Percentiles rank a stretch among this genome's conserved stretches.
Conservation (phyloP, 2,113 vertebrate genomes). For the Pogona vitticeps region DNA sequence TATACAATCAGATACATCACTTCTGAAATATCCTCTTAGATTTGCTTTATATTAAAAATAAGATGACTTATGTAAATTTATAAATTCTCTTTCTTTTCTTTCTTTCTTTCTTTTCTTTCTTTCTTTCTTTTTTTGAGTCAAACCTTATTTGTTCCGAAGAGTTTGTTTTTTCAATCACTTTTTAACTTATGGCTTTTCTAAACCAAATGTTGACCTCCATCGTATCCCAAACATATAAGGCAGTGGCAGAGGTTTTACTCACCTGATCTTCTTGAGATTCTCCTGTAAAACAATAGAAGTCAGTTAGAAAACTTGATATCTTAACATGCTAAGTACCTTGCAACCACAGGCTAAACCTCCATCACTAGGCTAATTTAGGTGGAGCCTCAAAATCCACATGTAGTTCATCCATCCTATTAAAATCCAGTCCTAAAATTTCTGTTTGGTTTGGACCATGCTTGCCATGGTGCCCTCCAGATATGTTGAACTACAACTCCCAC, state of each 20-base stretch:
- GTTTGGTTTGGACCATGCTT: background rate
- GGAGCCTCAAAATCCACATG: background rate
- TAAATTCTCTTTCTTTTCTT: too few relatives aligned
- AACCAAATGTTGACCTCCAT: background rate
- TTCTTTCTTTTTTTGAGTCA: background rate
- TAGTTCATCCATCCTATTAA: background rate
- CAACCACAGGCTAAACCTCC: conserved; percentile 10
- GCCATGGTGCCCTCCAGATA: background rate
- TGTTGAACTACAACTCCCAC: background rate
- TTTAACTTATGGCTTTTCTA: background rate
- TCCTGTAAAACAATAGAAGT: conserved; percentile 69
- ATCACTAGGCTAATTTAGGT: background rate
- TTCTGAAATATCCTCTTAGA: background rate
- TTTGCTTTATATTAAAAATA: background rate
- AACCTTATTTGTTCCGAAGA: background rate
- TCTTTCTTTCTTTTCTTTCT: background rate
- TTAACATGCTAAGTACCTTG: background rate
- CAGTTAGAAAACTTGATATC: background rate
- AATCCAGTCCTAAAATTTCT: background rate
- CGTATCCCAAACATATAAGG: background rate
- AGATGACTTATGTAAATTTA: background rate
- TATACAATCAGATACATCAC: background rate
- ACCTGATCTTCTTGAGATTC: conserved; percentile 66
- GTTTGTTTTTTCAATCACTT: background rate
- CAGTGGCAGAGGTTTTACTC: conserved; percentile 49